Evolutionary conservation across 2,113 vertebrate genomes (phyloP).

Genomic region (Brachirus orientalis): DNA sequence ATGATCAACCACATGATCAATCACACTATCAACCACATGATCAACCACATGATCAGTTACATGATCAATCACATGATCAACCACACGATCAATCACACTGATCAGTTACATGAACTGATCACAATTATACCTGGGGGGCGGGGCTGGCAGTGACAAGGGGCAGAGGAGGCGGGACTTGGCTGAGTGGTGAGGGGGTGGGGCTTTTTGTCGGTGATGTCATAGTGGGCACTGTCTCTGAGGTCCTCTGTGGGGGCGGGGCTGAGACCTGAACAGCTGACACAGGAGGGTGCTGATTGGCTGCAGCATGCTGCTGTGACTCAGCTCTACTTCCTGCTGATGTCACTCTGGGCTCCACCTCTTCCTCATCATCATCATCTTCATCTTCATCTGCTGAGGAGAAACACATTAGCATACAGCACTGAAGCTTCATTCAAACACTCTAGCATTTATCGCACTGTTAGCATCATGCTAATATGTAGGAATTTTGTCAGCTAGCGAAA

Average conservation of each 20-base stretch:
- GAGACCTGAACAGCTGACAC: conserved; percentile 10
- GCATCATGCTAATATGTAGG: too few species aligned
- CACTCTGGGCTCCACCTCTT: conserved; percentile 71
- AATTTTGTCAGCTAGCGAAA: too few species aligned
- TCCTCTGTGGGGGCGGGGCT: conserved; percentile 28
- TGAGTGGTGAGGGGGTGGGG: not conserved
- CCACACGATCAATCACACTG: too few species aligned
- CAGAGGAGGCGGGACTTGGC: not conserved
- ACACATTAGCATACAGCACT: not conserved
- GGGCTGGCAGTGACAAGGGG: not conserved
- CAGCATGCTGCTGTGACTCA: conserved; percentile 41
- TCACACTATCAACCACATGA: not conserved
- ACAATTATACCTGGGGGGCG: conserved; percentile 38
- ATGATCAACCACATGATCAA: not conserved
- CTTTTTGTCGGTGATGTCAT: not conserved
- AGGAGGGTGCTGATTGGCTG: conserved; percentile 47
- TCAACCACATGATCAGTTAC: too few species aligned
- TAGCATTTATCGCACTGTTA: too few species aligned
- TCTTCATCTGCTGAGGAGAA: conserved; percentile 58
- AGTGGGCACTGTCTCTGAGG: conserved; percentile 13
- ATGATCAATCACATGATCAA: not conserved
- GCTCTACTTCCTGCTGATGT: conserved; percentile 3
- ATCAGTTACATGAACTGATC: not conserved
- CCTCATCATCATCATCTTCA: conserved; percentile 65
- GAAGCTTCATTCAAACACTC: not conserved